Percentiles rank a stretch among this genome's conserved stretches.
Conservation (phyloP, 1,140 invertebrate genomes). For the Neuroterus valhalla region DNA sequence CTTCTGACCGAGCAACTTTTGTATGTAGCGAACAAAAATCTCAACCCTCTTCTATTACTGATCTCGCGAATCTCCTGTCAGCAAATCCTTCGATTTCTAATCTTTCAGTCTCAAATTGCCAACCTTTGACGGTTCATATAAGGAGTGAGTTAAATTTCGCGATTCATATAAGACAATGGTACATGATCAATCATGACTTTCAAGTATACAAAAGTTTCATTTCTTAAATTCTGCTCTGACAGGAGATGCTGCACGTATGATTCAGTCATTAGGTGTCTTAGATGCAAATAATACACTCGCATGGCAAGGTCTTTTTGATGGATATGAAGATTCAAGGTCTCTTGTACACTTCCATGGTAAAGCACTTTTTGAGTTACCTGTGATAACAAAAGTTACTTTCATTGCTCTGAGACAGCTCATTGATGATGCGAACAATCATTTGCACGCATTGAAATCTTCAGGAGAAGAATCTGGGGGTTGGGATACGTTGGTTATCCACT, state of each 20-base stretch:
- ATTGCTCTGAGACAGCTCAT: constrained; percentile 35
- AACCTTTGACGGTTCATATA: neutral
- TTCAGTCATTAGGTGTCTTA: constrained; percentile 49
- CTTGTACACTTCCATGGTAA: constrained; percentile 54
- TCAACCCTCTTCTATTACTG: neutral
- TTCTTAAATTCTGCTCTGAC: no score
- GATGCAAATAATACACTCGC: constrained; percentile 52
- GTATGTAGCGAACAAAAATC: neutral
- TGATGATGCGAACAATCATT: constrained; percentile 46
- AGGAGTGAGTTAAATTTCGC: no score
- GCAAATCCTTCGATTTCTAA: neutral
- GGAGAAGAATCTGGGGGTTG: constrained; percentile 37
- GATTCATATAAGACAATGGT: no score
- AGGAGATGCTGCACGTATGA: no score
- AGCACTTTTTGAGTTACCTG: constrained; percentile 39
- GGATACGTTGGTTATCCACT: constrained; percentile 42
- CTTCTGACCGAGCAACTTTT: neutral
- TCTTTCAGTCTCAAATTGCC: neutral
- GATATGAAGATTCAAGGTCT: constrained; percentile 51
- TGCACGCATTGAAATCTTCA: constrained; percentile 38
- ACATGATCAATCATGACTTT: no score
- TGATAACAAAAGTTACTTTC: constrained; percentile 42
- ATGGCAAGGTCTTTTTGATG: constrained; percentile 46
- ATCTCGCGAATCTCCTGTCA: neutral
- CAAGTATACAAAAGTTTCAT: no score